Evolutionary conservation across 2,888 invertebrate species (phyloP), one percentile per base, ranked within the genome.

Genomic region (Caenorhabditis sp.): DNA sequence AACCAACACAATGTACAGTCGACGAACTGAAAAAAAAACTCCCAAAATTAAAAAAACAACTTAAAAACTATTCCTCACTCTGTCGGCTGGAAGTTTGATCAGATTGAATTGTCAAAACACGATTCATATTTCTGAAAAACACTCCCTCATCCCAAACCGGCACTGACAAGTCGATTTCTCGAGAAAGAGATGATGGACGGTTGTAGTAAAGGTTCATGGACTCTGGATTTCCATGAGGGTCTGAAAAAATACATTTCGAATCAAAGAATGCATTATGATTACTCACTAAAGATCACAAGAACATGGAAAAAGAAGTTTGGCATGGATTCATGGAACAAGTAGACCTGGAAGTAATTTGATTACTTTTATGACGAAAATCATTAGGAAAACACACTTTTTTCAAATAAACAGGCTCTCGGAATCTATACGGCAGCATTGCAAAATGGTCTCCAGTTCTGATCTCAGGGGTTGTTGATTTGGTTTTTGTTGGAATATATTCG

Each of bases 191-290:
- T 0, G 88, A 87, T 20, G 88, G 87, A 2, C 88, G 80, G 50
- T 88, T 88, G 74, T 88, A 88, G 65, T 88, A 88, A 32, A 88
- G 68, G 47, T 88, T 87, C 87, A 88, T 87, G 4, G 88, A 83
- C 53, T 88, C 88, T 18, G 88, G 88, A 56, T 88, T 88, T 11
- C 88, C 88, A 64, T 88, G 88, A 11, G 88, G 88, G 61, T 88
- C 88, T 88, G 56, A 71, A 83, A 58, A 1, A 22, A 26, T 6
- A 6, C 51, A 37, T 32, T 32, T 32, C 32, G 11, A 13, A 32
- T 1, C 6, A 28, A 18, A 3, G 18, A 1, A 28, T 20, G 15
- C 1, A 1, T 20, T 51, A 35, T 28, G 26, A 5, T 28, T 35
- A 79, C 86, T 81, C 35, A 88, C 88, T 88, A 76, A 84, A 88